These are phyloP conservation scores for Carcharodon carcharias DNA, from an alignment of 2,797 vertebrate species.

Conservation along the genomic window DNA sequence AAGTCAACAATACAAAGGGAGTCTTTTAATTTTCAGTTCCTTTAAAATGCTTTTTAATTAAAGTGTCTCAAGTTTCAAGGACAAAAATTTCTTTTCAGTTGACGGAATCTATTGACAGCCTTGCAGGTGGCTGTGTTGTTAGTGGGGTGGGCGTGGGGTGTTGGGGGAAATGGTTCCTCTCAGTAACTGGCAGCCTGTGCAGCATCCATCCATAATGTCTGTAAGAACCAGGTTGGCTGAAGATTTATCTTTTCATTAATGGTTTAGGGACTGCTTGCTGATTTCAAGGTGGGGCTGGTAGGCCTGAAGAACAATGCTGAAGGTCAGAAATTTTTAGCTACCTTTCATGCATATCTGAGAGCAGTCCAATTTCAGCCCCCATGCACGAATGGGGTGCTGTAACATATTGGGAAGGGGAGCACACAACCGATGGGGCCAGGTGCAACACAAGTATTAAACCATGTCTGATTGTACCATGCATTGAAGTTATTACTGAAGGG, in stretches of 20 bases:
- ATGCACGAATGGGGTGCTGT: too few relatives aligned
- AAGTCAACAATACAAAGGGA: not conserved
- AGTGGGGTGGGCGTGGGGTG: too few relatives aligned
- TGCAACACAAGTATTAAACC: not conserved
- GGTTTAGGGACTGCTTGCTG: too few relatives aligned
- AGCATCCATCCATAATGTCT: not conserved
- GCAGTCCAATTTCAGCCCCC: not conserved
- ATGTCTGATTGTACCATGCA: too few relatives aligned
- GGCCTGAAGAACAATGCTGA: not conserved
- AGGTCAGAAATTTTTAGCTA: not conserved
- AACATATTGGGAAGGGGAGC: too few relatives aligned
- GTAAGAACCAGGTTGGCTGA: not conserved
- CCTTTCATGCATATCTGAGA: too few relatives aligned
- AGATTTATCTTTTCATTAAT: not conserved
- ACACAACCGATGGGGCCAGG: not conserved
- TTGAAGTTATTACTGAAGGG: not conserved
- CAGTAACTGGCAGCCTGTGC: not conserved
- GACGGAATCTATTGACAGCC: not conserved
- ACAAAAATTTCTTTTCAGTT: not conserved
- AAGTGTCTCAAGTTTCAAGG: not conserved
- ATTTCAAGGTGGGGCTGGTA: not conserved
- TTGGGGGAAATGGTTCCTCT: not conserved
- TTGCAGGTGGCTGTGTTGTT: not conserved
- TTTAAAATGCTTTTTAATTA: constrained; percentile 27
- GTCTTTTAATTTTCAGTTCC: not conserved